A percentile compares a stretch with the other conserved stretches of the same genome.
Conservation (phyloP, 2,797 vertebrate genomes). For the Rhincodon typus region DNA sequence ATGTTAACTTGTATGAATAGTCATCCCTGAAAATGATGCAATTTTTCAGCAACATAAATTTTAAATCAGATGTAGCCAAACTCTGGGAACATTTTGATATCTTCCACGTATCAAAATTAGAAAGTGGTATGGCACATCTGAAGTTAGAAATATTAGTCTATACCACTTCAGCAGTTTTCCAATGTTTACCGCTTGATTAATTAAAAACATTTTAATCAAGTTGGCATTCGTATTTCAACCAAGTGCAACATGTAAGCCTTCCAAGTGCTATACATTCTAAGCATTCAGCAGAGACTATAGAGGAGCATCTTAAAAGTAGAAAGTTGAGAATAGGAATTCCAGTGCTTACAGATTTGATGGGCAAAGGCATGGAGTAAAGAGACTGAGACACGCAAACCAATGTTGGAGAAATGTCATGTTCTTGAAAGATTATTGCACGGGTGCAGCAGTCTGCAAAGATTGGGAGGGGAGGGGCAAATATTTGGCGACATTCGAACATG, state of each 20-base stretch:
- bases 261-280: neutral
- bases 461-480: neutral
- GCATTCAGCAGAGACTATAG: neutral
- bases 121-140: neutral
- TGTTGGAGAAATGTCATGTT: neutral
- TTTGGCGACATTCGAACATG: neutral
- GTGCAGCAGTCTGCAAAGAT: neutral
- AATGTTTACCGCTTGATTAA: neutral
- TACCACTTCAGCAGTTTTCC: neutral
- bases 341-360: neutral
- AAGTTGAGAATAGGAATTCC: neutral
- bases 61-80: slow-evolving; percentile 3
- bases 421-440: neutral
- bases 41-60: neutral
- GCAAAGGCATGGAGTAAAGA: neutral
- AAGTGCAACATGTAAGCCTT: too few relatives aligned
- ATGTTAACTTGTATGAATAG: neutral
- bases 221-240: too few relatives aligned
- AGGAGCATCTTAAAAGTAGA: neutral
- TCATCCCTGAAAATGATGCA: neutral
- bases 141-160: slow-evolving; percentile 5
- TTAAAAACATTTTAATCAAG: slow-evolving; percentile 1
- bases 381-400: neutral
- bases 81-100: neutral
- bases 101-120: neutral